A percentile compares a stretch with the other conserved stretches of the same genome.
Evolutionary conservation across 2,113 vertebrate genomes (phyloP).

Genomic region (Thalassarche chlororhynchos): DNA sequence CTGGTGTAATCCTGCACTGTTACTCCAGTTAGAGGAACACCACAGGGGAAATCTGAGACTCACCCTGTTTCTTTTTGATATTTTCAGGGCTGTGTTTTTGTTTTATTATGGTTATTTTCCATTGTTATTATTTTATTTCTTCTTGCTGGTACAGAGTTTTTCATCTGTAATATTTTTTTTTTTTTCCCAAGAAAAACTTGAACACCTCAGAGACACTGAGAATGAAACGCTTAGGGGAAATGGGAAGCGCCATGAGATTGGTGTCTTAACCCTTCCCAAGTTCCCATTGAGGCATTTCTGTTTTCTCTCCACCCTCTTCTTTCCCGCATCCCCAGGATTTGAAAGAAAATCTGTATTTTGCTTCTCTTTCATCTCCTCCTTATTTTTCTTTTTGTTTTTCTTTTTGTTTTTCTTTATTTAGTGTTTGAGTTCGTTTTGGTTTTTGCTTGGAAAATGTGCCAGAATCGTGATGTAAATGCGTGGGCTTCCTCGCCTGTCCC

Average conservation of each 20-base stretch:
- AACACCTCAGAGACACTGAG: constrained; percentile 60
- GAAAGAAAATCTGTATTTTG: constrained; percentile 11
- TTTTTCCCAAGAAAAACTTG: constrained; percentile 31
- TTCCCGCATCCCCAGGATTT: neutral
- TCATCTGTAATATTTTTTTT: constrained; percentile 8
- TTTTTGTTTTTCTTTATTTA: neutral
- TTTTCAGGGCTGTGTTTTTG: constrained; percentile 54
- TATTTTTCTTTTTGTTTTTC: neutral
- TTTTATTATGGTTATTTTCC: constrained; percentile 19
- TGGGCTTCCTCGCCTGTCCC: constrained; percentile 64
- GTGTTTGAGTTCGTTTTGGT: constrained; percentile 68
- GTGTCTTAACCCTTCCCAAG: constrained; percentile 69
- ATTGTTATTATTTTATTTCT: constrained; percentile 41
- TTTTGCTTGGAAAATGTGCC: constrained; percentile 85
- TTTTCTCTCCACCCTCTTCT: neutral
- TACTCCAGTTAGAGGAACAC: constrained; percentile 65
- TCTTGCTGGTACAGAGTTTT: constrained; percentile 64
- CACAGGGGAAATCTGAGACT: constrained; percentile 52
- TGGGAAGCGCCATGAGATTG: neutral
- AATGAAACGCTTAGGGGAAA: neutral
- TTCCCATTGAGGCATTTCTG: constrained; percentile 29
- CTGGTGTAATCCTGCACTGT: constrained; percentile 80
- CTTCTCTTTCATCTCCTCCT: neutral
- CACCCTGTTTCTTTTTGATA: constrained; percentile 39
- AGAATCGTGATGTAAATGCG: constrained; percentile 84